phyloP scores from a whole-genome alignment of 1,140 invertebrate species.

The Armadillidium nasatum region DNA sequence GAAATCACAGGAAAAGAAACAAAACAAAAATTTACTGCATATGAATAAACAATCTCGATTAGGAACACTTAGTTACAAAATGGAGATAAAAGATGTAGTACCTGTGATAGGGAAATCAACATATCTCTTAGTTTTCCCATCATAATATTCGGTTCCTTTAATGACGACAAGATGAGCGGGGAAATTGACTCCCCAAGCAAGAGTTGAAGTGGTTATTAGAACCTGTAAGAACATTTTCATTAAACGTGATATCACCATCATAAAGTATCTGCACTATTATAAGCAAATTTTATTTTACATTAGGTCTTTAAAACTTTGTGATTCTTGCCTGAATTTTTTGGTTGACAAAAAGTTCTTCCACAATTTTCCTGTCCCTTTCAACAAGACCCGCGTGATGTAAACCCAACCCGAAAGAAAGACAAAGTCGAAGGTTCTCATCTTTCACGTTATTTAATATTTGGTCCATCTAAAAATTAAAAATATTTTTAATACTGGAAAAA shows the following conservation, averaged over 20 bases:
- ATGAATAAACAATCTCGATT: neutral
- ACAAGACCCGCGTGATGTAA: conserved; percentile 95
- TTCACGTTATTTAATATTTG: conserved; percentile 54
- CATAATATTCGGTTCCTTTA: conserved; percentile 89
- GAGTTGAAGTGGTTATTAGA: conserved; percentile 92
- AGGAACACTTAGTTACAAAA: neutral
- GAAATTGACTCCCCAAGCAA: conserved; percentile 99
- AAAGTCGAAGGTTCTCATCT: conserved; percentile 89
- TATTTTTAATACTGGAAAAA: too few species aligned
- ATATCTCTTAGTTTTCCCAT: conserved; percentile 92
- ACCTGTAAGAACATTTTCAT: conserved; percentile 96
- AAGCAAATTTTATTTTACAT: too few species aligned
- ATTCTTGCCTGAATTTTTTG: too few species aligned
- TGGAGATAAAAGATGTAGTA: conserved; percentile 49
- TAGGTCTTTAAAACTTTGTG: conserved; percentile 85
- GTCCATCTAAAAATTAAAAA: conserved; percentile 32
- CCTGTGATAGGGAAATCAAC: conserved; percentile 99
- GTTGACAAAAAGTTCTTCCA: too few species aligned
- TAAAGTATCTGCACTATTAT: too few species aligned
- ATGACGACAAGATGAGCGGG: conserved; percentile 85
- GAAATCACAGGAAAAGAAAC: too few species aligned
- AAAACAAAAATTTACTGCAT: neutral
- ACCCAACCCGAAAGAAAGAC: conserved; percentile 94
- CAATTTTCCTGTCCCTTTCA: conserved; percentile 87
- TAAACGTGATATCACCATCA: too few species aligned